phyloP scores from a whole-genome alignment of 2,888 invertebrate species.

The Ernsta delagoae region DNA sequence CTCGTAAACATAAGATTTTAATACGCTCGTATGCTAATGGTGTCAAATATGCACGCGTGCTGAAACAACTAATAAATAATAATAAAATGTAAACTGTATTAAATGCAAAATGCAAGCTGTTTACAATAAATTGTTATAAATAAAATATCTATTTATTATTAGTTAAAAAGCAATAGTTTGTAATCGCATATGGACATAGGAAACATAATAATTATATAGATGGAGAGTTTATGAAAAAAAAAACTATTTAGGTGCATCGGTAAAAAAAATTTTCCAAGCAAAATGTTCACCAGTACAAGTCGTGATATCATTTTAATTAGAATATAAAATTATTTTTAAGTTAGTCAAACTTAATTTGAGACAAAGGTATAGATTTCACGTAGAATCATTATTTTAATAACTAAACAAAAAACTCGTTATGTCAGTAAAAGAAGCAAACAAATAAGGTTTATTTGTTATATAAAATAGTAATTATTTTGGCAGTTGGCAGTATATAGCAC shows the following conservation, averaged over 20 bases:
- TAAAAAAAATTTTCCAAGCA: slow-evolving; percentile 41
- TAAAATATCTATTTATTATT: slow-evolving; percentile 46
- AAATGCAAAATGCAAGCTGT: slow-evolving; percentile 50
- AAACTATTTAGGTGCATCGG: slow-evolving; percentile 43
- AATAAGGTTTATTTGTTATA: neutral
- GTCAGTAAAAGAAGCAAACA: neutral
- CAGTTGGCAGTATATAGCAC: neutral
- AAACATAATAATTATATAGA: slow-evolving; percentile 34
- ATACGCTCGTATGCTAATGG: slow-evolving; percentile 75
- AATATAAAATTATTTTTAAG: slow-evolving; percentile 44
- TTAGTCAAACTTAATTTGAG: neutral
- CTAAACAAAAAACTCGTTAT: neutral
- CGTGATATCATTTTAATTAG: slow-evolving; percentile 58
- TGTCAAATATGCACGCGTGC: slow-evolving; percentile 80
- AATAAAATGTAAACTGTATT: slow-evolving; percentile 29
- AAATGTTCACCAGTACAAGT: slow-evolving; percentile 54
- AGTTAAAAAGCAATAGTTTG: slow-evolving; percentile 38
- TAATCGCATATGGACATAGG: slow-evolving; percentile 38
- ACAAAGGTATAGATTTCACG: neutral
- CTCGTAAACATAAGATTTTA: slow-evolving; percentile 65
- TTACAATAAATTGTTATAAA: slow-evolving; percentile 44
- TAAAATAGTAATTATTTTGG: neutral
- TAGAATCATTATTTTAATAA: slow-evolving; percentile 1
- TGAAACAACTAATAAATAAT: slow-evolving; percentile 45
- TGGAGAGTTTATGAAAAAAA: neutral